Base-by-base conservation (phyloP, 2,888 invertebrate species). In the Asteroscopus sphinx region DNA sequence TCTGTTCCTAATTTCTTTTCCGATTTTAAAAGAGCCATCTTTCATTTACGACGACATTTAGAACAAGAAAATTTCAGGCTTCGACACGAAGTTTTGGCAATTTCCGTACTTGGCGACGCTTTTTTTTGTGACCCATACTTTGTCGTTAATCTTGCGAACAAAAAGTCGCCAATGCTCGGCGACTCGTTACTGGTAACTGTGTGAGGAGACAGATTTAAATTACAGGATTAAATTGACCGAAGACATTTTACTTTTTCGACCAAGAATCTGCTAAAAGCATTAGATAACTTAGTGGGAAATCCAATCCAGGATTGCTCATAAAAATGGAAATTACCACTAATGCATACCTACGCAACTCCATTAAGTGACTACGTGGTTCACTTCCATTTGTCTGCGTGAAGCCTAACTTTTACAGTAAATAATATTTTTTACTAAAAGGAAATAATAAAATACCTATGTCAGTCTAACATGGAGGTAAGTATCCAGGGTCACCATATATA, bases 1-100 rank as follows among this genome's bases (percentile, higher is more conserved):
- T 90, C 91, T 92, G 92, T 92, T 91, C 89, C 89, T 91, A 92
- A 93, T 93, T 93, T 92, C 91, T 93, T 92, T 92, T 82, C 90
- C 90, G 91, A 91, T 93, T 91, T 90, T 89, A 91, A 92, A 92
- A 92, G 90, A 91, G 87, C 90, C 90, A 93, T 93, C 91, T 92
- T 91, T 93, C 92, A 92, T 92, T 92, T 92, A 92, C 91, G 92
- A 88, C 89, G 91, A 92, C 91, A 89, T 91, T 93, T 89, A 87
- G 91, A 92, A 92, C 92, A 92, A 92, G 92, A 90, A 92, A 91
- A 90, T 91, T 91, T 92, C 87, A 88, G 88, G 83, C 85, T 90
- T 91, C 89, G 90, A 93, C 92, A 91, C 89, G 88, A 93, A 93
- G 89, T 92, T 93, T 92, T 87, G 91, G 92, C 89, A 92, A 93